Conservation (phyloP, 2,797 vertebrate species). For the Steatocranus sp. region DNA sequence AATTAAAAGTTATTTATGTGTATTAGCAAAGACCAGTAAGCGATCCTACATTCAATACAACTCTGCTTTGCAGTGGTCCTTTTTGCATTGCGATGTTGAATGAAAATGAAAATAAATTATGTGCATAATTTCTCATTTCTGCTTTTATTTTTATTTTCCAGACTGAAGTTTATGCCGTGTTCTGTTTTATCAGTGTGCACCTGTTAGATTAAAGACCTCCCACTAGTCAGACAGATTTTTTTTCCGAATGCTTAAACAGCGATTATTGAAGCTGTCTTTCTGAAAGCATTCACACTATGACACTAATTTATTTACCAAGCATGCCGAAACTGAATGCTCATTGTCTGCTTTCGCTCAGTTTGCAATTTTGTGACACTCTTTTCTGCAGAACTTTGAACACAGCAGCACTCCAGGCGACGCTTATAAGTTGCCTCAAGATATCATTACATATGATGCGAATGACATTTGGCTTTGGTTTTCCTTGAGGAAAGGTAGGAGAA, state of each 20-base stretch:
- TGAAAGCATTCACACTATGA: not conserved
- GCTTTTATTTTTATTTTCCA: conserved; percentile 1
- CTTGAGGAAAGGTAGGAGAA: not conserved
- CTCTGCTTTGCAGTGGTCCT: conserved; percentile 72
- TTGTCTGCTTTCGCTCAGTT: not conserved
- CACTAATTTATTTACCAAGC: not conserved
- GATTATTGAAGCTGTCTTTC: not conserved
- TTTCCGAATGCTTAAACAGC: not conserved
- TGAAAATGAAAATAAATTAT: conserved; percentile 64
- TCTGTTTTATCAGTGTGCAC: not conserved
- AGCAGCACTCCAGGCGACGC: not conserved
- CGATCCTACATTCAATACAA: conserved; percentile 56
- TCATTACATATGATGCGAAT: not conserved
- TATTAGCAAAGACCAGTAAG: conserved; percentile 61
- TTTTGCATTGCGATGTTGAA: conserved; percentile 74
- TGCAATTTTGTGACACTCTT: not conserved
- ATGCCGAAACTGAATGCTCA: not conserved
- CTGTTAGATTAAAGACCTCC: not conserved
- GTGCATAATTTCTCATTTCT: conserved; percentile 64
- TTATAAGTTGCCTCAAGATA: not conserved
- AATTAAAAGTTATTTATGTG: conserved; percentile 67
- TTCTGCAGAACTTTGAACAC: not conserved
- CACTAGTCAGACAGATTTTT: not conserved
- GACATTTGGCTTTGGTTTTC: not conserved
- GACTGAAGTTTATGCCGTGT: not conserved